Percentiles rank a stretch among this genome's conserved stretches.
These are phyloP conservation scores for Myripristis murdjan DNA, from an alignment of 2,797 vertebrate species.

Conservation along the genomic window DNA sequence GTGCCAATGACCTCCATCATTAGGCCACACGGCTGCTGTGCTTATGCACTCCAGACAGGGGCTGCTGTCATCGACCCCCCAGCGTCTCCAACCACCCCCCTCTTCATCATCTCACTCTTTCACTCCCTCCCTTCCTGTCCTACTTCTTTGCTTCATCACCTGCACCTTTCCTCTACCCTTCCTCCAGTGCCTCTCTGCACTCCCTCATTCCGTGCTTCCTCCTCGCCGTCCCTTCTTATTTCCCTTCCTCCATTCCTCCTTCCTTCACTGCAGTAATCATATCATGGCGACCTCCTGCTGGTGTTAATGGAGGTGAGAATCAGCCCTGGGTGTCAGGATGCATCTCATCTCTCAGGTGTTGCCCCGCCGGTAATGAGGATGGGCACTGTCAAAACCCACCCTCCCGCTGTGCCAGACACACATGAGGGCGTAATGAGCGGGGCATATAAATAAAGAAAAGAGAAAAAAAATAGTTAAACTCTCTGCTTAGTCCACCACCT, in stretches of 20 bases:
- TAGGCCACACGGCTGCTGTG: conserved; percentile 73
- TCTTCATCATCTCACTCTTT: conserved; percentile 52
- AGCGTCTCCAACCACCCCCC: conserved; percentile 40
- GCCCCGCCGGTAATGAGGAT: conserved; percentile 83
- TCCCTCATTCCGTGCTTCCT: conserved; percentile 6
- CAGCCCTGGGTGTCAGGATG: conserved; percentile 83
- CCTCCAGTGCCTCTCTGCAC: conserved; percentile 19
- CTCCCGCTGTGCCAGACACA: conserved; percentile 73
- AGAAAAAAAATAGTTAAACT: conserved; percentile 58
- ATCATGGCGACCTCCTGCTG: conserved; percentile 82
- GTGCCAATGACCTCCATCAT: conserved; percentile 84
- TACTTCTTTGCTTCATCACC: conserved; percentile 50
- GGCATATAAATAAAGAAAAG: conserved; percentile 66
- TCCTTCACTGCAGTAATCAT: conserved; percentile 75
- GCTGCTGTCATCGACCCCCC: conserved; percentile 64
- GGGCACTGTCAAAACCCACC: conserved; percentile 77
- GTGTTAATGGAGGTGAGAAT: conserved; percentile 86
- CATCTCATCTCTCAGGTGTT: conserved; percentile 86
- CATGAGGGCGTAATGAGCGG: conserved; percentile 75
- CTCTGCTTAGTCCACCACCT: conserved; percentile 68
- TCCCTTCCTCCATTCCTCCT: conserved; percentile 50
- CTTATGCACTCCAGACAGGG: conserved; percentile 78
- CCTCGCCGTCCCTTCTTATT: conserved; percentile 56
- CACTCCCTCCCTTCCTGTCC: conserved; percentile 27
- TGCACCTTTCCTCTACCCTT: conserved; percentile 36